Evolutionary conservation across 2,888 invertebrate species (phyloP), one percentile per base, ranked within the genome.

Genomic region (Drosophila greeni): DNA sequence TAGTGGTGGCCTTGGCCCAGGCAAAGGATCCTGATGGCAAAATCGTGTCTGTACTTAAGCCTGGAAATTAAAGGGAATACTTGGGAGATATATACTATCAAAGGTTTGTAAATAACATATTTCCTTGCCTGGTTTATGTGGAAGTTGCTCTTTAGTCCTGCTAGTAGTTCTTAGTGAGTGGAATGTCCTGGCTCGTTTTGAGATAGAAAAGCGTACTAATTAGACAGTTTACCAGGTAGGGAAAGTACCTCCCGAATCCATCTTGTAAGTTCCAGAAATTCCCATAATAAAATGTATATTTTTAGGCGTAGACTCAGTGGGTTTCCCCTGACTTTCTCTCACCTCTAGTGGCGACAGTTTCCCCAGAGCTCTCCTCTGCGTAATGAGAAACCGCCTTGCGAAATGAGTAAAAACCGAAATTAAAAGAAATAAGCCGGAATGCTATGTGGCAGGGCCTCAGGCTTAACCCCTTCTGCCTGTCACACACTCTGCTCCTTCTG

Each of bases 371-470:
- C 20, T n/a, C n/a, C n/a, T n/a, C 51, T 51, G 59, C 82, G 76
- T 79, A 79, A 83, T 79, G 82, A 83, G 79, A 79, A 79, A 72
- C 83, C 65, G 65, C 66, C 43, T 39, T 39, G 73, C 64, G 79
- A 72, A 64, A 62, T 52, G 60, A 70, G 58, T 58, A 59, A 70
- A 59, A 58, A 51, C 70, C 66, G 47, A 72, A 70, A 72, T 72
- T 70, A 60, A 66, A 51, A 53, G 64, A 72, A 72, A 60, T 71
- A 72, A 71, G 49, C 55, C 60, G 66, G 66, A 55, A 59, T 58
- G 75, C 52, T 70, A 54, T 55, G 47, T 58, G 75, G 48, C 61
- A 62, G 29, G 54, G 14, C 33, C 40, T 52, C 26, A 8, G 7
- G 16, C 29, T 18, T 55, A 54, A 29, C 33, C 51, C 51, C 31